Conservation (phyloP, 2,888 invertebrate genomes). For the Glyphotaelius pellucidus region DNA sequence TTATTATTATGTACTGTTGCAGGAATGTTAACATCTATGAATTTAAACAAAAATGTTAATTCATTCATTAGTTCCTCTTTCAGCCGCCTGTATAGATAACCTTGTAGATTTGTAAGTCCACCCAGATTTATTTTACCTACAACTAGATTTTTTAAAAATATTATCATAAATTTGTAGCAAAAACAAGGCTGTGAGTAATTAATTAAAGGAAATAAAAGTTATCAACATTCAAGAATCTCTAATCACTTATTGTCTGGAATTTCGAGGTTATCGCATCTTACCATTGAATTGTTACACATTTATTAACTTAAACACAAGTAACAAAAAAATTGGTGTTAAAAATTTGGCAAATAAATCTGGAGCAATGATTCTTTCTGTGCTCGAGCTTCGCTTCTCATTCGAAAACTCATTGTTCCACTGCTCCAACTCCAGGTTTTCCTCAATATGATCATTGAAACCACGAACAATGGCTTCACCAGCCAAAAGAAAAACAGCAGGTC, state of each 20-base stretch:
- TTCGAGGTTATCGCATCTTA: neutral
- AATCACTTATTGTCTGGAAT: neutral
- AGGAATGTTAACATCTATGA: no score
- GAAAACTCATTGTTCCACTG: neutral
- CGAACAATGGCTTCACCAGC: neutral
- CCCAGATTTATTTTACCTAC: no score
- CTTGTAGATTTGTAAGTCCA: neutral
- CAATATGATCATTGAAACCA: neutral
- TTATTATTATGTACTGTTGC: no score
- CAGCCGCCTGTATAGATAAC: neutral
- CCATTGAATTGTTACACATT: neutral
- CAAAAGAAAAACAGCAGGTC: constrained; percentile 67
- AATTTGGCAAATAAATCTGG: neutral
- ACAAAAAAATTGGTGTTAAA: neutral
- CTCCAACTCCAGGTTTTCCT: neutral
- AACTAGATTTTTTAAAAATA: no score
- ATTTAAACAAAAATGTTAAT: neutral
- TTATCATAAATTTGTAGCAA: no score
- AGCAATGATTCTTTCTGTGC: neutral
- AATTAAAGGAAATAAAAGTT: no score
- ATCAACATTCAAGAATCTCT: no score
- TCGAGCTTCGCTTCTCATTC: neutral
- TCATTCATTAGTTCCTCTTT: neutral
- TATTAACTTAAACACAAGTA: neutral
- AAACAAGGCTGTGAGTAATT: no score